Evolutionary conservation across 2,113 vertebrate species (phyloP).

Genomic region (Nycticebus coucang): DNA sequence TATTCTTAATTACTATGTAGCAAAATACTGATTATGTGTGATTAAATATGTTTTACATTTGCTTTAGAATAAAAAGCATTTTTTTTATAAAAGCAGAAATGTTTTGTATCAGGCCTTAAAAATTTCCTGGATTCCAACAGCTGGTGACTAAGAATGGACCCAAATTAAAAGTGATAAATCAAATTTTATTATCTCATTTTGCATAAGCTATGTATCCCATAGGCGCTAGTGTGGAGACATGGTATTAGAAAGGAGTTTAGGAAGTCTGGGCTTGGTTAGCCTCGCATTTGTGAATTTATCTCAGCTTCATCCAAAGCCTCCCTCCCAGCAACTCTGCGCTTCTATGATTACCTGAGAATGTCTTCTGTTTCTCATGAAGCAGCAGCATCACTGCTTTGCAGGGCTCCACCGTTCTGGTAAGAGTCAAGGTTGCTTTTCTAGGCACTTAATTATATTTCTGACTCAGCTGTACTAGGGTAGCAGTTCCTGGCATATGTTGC

Average conservation of each 20-base stretch:
- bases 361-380: not conserved
- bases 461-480: not conserved
- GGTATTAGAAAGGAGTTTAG: not conserved
- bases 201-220: not conserved
- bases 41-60: slow-evolving; percentile 27
- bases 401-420: not conserved
- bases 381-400: not conserved
- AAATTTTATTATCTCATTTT: not conserved
- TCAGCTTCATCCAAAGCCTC: not conserved
- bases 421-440: not conserved
- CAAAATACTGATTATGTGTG: slow-evolving; percentile 44
- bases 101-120: not conserved
- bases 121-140: not conserved
- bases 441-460: not conserved
- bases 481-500: not conserved
- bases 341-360: not conserved
- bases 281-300: not conserved
- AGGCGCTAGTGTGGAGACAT: not conserved
- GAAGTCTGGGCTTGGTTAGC: not conserved
- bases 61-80: not conserved
- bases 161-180: not conserved
- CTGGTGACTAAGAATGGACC: not conserved
- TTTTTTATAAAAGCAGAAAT: not conserved
- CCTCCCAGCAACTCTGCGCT: not conserved
- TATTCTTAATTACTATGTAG: slow-evolving; percentile 17